Evolutionary conservation across 2,888 invertebrate species (phyloP).

Genomic region (Lobophora halterata): DNA sequence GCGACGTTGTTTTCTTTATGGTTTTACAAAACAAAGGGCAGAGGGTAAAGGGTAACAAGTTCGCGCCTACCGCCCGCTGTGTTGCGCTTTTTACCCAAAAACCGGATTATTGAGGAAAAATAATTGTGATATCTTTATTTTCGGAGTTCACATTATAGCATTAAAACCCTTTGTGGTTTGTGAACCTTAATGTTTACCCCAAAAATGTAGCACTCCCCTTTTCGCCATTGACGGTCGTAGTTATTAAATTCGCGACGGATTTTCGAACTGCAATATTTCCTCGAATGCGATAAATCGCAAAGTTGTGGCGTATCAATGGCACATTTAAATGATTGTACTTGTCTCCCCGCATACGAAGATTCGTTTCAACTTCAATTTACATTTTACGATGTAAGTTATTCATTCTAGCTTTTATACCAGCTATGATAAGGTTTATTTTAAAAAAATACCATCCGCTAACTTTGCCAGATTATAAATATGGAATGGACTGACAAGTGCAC

Average conservation of each 20-base stretch:
- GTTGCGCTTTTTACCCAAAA: conserved; percentile 52
- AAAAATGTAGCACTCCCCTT: conserved; percentile 5
- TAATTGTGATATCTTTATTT: conserved; percentile 55
- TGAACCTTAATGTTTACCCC: background rate
- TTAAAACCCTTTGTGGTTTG: conserved; percentile 4
- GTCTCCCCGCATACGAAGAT: conserved; percentile 36
- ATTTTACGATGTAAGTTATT: conserved; percentile 25
- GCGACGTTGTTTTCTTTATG: conserved; percentile 69
- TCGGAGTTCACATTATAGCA: background rate
- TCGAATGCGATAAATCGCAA: conserved; percentile 30
- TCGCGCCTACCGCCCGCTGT: conserved; percentile 66
- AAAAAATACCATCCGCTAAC: conserved; percentile 7
- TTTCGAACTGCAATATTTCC: conserved; percentile 32
- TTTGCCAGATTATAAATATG: conserved; percentile 27
- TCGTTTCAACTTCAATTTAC: conserved; percentile 38
- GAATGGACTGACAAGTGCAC: conserved; percentile 57
- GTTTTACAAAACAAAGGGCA: conserved; percentile 51
- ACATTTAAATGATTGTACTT: conserved; percentile 46
- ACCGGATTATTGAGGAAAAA: conserved; percentile 49
- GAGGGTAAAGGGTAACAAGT: conserved; percentile 69
- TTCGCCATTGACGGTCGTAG: conserved; percentile 1
- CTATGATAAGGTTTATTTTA: conserved; percentile 16
- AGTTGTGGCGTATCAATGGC: conserved; percentile 41
- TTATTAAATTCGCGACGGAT: conserved; percentile 22
- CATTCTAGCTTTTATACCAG: conserved; percentile 18